phyloP scores from a whole-genome alignment of 53 echinoderm and acorn worm species.

The Hippasteria phrygiana region DNA sequence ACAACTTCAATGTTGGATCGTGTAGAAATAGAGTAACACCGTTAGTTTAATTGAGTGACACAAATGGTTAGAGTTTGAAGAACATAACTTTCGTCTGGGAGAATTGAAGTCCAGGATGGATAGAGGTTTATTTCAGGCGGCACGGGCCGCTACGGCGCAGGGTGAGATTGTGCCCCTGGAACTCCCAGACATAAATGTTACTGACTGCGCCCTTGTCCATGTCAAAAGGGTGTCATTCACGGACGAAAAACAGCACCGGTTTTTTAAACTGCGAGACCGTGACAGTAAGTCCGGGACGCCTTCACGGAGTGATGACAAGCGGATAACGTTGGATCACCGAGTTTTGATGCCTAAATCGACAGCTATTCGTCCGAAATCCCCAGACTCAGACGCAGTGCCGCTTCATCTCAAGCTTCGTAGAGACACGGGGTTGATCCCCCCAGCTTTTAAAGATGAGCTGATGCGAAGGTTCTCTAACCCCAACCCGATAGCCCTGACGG shows the following conservation, averaged over 20 bases:
- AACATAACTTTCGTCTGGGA: neutral
- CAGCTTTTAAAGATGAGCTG: neutral
- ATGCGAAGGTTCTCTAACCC: constrained; percentile 10
- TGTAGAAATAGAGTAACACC: too few relatives aligned
- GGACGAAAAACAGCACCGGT: neutral
- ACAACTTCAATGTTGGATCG: too few relatives aligned
- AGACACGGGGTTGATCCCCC: neutral
- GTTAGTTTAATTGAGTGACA: neutral
- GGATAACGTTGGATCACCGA: neutral
- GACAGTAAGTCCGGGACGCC: neutral
- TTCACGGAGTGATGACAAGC: neutral
- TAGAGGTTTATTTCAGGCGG: constrained; percentile 3
- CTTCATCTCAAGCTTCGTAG: neutral
- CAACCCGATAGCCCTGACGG: neutral
- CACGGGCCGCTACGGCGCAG: neutral
- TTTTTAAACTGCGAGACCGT: neutral
- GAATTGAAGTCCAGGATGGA: constrained; percentile 11
- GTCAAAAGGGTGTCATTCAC: neutral
- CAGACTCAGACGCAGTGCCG: neutral
- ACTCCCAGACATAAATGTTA: constrained; percentile 20
- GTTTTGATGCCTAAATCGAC: neutral
- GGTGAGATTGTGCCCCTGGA: constrained; percentile 11
- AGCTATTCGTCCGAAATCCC: neutral
- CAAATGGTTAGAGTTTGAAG: neutral
- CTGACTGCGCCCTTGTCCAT: neutral